Percentiles rank a stretch among this genome's conserved stretches.
Conservation (phyloP, 2,888 invertebrate genomes). For the Amblyjoppa fuscipennis region DNA sequence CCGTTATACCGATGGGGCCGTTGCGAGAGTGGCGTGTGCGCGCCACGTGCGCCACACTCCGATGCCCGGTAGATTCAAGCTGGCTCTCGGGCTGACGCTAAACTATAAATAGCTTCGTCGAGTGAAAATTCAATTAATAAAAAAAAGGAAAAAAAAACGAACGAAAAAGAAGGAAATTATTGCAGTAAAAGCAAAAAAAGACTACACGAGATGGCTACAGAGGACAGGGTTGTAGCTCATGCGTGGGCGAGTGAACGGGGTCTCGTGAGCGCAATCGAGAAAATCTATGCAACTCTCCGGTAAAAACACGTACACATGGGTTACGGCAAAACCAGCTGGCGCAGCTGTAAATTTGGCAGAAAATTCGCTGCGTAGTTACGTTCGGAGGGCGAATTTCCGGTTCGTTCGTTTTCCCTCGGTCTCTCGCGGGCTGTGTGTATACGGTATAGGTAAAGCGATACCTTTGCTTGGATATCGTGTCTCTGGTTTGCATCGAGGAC, state of each 20-base stretch:
- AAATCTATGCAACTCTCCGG: constrained; percentile 34
- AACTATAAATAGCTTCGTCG: constrained; percentile 53
- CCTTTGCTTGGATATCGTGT: constrained; percentile 27
- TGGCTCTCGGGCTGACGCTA: constrained; percentile 34
- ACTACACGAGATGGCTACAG: background rate
- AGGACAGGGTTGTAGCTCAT: background rate
- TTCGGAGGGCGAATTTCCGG: constrained; percentile 24
- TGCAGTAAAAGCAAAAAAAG: constrained; percentile 4
- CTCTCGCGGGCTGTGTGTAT: constrained; percentile 3
- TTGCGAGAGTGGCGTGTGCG: background rate
- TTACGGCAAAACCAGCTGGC: constrained; percentile 33
- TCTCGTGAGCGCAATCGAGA: constrained; percentile 20
- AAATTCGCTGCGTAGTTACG: constrained; percentile 40
- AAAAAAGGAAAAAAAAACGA: constrained; percentile 11
- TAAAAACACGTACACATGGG: constrained; percentile 27
- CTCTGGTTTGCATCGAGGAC: constrained; percentile 20
- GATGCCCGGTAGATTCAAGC: constrained; percentile 40
- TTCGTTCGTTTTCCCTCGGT: constrained; percentile 8
- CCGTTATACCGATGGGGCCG: background rate
- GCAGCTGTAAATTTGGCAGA: constrained; percentile 53
- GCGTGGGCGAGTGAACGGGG: background rate
- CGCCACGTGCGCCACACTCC: constrained; percentile 15
- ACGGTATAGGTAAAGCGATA: constrained; percentile 25
- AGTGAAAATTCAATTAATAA: constrained; percentile 52
- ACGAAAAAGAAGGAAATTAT: constrained; percentile 10